A percentile compares a stretch with the other conserved stretches of the same genome.
phyloP scores from a whole-genome alignment of 2,888 invertebrate species.

The Polylopha cassiicola region DNA sequence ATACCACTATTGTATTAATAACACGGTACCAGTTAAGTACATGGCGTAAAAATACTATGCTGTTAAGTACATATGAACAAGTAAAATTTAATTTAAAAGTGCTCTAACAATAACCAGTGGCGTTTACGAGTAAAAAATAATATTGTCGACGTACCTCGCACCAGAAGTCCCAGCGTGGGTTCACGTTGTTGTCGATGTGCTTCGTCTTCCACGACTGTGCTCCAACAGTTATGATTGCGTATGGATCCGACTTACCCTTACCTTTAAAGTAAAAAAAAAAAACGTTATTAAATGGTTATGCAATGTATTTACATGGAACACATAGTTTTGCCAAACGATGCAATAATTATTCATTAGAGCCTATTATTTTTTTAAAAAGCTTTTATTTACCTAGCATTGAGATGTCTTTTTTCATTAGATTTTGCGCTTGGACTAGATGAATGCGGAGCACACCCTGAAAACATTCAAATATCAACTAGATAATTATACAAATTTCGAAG shows the following conservation, averaged over 20 bases:
- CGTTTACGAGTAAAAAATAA: constrained; percentile 17
- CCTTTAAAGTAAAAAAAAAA: constrained; percentile 65
- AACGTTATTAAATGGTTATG: too few species aligned
- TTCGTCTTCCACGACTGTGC: constrained; percentile 95
- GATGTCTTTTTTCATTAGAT: constrained; percentile 97
- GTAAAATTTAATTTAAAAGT: too few species aligned
- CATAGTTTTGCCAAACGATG: not conserved
- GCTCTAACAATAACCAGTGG: constrained; percentile 33
- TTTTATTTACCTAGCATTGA: constrained; percentile 85
- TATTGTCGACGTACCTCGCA: constrained; percentile 86
- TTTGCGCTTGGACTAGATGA: constrained; percentile 95
- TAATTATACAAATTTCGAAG: too few species aligned
- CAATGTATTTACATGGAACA: not conserved
- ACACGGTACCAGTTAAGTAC: too few species aligned
- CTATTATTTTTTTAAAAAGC: not conserved
- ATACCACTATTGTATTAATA: too few species aligned
- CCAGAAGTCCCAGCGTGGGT: constrained; percentile 98
- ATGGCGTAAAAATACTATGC: too few species aligned
- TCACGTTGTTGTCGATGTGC: constrained; percentile 94
- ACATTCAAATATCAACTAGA: constrained; percentile 6
- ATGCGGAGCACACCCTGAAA: constrained; percentile 94
- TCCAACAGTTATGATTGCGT: constrained; percentile 93
- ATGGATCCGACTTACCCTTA: constrained; percentile 98
- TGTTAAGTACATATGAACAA: too few species aligned
- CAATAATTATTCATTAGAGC: not conserved